phyloP scores from a whole-genome alignment of 2,797 vertebrate species.

The Capromys pilorides region DNA sequence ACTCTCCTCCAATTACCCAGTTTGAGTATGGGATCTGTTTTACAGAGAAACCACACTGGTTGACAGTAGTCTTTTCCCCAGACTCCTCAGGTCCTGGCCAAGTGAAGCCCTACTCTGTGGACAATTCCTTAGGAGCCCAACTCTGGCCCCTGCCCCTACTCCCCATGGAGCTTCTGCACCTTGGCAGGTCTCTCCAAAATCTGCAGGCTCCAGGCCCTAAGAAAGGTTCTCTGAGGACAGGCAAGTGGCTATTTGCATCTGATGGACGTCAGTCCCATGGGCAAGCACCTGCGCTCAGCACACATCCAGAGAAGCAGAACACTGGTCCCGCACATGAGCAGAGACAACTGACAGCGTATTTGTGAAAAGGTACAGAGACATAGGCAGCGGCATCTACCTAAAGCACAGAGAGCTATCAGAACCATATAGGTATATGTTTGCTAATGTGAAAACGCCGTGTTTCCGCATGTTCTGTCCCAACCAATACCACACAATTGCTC shows the following conservation, averaged over 20 bases:
- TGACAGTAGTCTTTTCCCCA: not conserved
- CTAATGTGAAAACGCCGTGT: slow-evolving; percentile 79
- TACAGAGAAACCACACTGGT: not conserved
- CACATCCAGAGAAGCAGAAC: slow-evolving; percentile 77
- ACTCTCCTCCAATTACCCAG: not conserved
- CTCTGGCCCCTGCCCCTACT: not conserved
- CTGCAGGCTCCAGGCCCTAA: not conserved
- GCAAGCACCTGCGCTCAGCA: not conserved
- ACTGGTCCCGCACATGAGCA: slow-evolving; percentile 85
- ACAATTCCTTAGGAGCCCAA: not conserved
- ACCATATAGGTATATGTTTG: slow-evolving; percentile 64
- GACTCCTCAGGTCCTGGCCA: not conserved
- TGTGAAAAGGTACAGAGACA: slow-evolving; percentile 83
- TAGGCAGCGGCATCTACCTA: slow-evolving; percentile 71
- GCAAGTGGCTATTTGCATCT: not conserved
- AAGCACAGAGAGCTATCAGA: slow-evolving; percentile 66
- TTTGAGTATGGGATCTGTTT: not conserved
- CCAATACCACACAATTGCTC: slow-evolving; percentile 49
- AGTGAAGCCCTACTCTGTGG: not conserved
- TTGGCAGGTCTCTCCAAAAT: not conserved
- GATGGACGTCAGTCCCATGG: not conserved
- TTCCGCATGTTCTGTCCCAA: slow-evolving; percentile 75
- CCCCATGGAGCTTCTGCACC: not conserved
- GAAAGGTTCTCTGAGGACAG: not conserved
- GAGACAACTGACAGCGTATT: slow-evolving; percentile 88